Evolutionary conservation across 2,113 vertebrate species (phyloP).

Genomic region (Pao palembangensis): DNA sequence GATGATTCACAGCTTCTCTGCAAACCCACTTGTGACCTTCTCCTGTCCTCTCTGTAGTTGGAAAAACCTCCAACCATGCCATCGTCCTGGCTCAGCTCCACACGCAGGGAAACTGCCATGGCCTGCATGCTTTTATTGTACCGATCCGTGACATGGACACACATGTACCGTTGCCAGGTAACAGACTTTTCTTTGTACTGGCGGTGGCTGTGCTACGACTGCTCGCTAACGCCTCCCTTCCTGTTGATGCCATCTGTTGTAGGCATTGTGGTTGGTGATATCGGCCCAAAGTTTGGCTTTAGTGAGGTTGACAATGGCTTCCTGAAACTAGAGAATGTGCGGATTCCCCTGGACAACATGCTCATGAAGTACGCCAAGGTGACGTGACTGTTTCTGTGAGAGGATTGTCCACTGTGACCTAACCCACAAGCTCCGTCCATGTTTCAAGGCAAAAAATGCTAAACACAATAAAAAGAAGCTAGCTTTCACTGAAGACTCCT

Average conservation of each 20-base stretch:
- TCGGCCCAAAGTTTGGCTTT: conserved; percentile 96
- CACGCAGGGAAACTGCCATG: conserved; percentile 84
- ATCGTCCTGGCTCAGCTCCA: conserved; percentile 95
- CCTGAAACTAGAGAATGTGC: conserved; percentile 91
- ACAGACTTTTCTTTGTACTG: background rate
- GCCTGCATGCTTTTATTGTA: conserved; percentile 92
- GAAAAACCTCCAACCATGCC: conserved; percentile 94
- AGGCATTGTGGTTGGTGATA: conserved; percentile 95
- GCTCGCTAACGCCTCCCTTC: background rate
- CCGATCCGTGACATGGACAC: conserved; percentile 86
- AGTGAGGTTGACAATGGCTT: conserved; percentile 95
- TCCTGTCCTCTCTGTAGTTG: conserved; percentile 75
- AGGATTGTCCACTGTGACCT: background rate
- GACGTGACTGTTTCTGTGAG: conserved; percentile 13
- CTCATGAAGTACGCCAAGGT: conserved; percentile 97
- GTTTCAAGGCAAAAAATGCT: too few species aligned
- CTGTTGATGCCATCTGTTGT: background rate
- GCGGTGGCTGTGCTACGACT: background rate
- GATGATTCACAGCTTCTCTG: background rate
- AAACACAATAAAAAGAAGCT: too few species aligned
- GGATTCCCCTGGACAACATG: conserved; percentile 95
- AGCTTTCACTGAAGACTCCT: too few species aligned
- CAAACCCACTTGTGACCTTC: background rate
- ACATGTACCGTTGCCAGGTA: conserved; percentile 93
- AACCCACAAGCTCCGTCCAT: too few species aligned